A percentile compares a stretch with the other conserved stretches of the same genome.
These are phyloP conservation scores for Trogon surrucura DNA, from an alignment of 2,113 vertebrate genomes.

Conservation along the genomic window DNA sequence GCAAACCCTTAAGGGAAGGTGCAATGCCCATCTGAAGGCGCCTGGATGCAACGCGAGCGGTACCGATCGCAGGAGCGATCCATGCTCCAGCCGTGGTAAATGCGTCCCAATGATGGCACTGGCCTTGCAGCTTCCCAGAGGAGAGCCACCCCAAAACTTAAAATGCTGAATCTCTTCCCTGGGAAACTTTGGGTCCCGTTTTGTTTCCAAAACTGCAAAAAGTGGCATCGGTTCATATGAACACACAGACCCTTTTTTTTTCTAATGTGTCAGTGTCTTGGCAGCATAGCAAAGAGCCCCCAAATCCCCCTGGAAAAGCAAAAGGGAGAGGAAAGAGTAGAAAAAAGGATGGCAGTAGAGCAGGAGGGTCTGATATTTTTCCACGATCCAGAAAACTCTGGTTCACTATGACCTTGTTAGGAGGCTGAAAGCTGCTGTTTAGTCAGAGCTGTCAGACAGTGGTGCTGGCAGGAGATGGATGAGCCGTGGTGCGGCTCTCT, in stretches of 20 bases:
- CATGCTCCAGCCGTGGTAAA: rapidly evolving
- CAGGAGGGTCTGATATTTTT: neutral
- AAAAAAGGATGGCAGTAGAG: neutral
- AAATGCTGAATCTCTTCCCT: neutral
- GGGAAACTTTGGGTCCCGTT: neutral
- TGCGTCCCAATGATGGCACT: rapidly evolving
- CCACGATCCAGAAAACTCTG: neutral
- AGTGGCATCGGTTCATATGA: neutral
- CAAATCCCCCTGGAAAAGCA: neutral
- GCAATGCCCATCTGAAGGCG: neutral
- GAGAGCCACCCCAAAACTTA: neutral
- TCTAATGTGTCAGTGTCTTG: neutral
- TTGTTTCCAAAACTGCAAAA: neutral
- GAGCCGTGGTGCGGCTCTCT: neutral
- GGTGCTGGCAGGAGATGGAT: constrained; percentile 17
- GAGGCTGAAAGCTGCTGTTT: constrained; percentile 20
- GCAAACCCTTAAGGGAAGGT: neutral
- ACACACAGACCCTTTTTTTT: neutral
- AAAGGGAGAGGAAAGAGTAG: neutral
- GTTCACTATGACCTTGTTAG: neutral
- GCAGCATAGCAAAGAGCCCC: neutral
- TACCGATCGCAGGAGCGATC: neutral
- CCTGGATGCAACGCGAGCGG: neutral
- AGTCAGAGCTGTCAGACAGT: neutral
- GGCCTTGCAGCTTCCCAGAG: neutral